These are phyloP conservation scores for Cephus runcator DNA, from an alignment of 2,888 invertebrate species.

Conservation along the genomic window DNA sequence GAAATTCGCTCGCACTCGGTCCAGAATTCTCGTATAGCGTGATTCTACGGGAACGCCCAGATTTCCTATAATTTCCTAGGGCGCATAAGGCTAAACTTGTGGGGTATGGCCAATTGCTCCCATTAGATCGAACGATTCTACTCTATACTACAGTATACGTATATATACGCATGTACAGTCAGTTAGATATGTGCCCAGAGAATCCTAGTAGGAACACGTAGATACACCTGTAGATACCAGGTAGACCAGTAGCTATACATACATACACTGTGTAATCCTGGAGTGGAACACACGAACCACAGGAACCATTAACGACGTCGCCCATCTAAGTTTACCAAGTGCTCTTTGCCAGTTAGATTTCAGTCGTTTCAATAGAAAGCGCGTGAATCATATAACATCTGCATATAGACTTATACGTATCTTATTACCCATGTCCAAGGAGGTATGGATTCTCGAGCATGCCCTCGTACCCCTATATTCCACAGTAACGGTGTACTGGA, in stretches of 20 bases:
- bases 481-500: background rate
- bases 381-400: background rate
- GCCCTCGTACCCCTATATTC: background rate
- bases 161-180: background rate
- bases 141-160: background rate
- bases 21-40: background rate
- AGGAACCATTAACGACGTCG: background rate
- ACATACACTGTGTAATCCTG: background rate
- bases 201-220: background rate
- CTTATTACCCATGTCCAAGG: background rate
- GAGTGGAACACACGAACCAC: background rate
- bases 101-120: background rate
- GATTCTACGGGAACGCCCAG: background rate
- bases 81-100: background rate
- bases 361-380: background rate
- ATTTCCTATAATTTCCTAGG: background rate
- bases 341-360: background rate
- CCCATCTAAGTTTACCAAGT: background rate
- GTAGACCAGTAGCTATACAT: background rate
- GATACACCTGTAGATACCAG: background rate
- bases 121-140: background rate
- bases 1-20: background rate
- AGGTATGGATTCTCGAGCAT: background rate
- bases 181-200: background rate
- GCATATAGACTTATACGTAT: background rate